A percentile compares a stretch with the other conserved stretches of the same genome.
Evolutionary conservation across 2,797 vertebrate species (phyloP).

Genomic region (Coracias cyanogaster): DNA sequence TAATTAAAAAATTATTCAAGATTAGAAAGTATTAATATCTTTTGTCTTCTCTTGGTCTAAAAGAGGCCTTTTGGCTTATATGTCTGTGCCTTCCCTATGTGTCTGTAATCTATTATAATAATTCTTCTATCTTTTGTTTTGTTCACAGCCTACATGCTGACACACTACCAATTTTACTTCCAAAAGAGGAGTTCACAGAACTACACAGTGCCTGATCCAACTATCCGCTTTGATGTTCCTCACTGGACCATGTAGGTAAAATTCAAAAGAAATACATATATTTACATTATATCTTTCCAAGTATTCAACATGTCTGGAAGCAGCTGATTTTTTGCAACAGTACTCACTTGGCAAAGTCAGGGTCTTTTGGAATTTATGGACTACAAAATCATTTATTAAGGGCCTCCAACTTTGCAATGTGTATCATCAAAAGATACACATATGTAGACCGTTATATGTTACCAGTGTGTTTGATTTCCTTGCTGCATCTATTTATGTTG

Average conservation of each 20-base stretch:
- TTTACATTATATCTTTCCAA: background rate
- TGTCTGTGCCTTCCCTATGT: background rate
- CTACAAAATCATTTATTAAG: background rate
- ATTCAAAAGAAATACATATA: background rate
- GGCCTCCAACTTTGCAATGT: background rate
- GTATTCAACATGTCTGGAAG: background rate
- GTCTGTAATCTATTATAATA: background rate
- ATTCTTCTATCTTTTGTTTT: background rate
- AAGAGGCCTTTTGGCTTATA: background rate
- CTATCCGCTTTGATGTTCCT: slow-evolving; percentile 45
- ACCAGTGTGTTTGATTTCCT: background rate
- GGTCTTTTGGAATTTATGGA: background rate
- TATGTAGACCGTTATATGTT: background rate
- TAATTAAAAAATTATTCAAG: background rate
- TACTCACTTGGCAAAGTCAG: background rate
- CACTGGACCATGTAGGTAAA: slow-evolving; percentile 67
- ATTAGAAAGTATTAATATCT: background rate
- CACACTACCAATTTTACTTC: slow-evolving; percentile 29
- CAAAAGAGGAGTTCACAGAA: slow-evolving; percentile 36
- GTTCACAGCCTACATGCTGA: slow-evolving; percentile 58
- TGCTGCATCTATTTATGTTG: background rate
- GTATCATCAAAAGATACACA: background rate
- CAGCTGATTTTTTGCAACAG: background rate
- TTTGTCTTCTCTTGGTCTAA: background rate
- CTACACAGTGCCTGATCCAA: slow-evolving; percentile 24